phyloP scores from a whole-genome alignment of 1,140 invertebrate species.

The Saccostrea cuccullata region DNA sequence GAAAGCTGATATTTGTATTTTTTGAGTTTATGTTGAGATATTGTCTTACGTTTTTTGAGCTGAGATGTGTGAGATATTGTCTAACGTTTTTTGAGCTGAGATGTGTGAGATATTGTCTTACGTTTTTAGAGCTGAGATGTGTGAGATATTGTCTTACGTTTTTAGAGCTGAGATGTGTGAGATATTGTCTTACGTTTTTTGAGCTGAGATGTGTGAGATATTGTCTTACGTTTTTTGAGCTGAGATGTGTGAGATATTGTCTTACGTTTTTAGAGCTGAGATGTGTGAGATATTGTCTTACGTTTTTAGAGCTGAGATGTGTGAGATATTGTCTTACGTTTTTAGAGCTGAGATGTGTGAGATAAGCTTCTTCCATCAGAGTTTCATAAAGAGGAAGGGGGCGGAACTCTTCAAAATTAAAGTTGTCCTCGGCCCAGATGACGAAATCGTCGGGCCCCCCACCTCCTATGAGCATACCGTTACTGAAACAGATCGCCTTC shows the following conservation, averaged over 20 bases:
- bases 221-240: no score
- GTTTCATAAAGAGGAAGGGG: conserved; percentile 73
- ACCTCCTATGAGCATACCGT: conserved; percentile 73
- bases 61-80: conserved; percentile 75
- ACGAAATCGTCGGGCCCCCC: conserved; percentile 74
- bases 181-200: no score
- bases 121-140: conserved; percentile 72
- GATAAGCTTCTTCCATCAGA: conserved; percentile 76
- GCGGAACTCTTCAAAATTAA: conserved; percentile 76
- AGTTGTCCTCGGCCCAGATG: conserved; percentile 74
- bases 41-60: no score
- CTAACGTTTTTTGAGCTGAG: conserved; percentile 73
- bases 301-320: conserved; percentile 72
- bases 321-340: no score
- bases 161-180: conserved; percentile 71
- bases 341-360: conserved; percentile 71
- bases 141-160: no score
- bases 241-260: conserved; percentile 75
- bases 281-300: conserved; percentile 74
- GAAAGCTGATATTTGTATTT: neutral
- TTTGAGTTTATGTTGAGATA: neutral
- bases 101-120: conserved; percentile 74
- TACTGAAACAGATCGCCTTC: conserved; percentile 75
- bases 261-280: conserved; percentile 73
- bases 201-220: conserved; percentile 74